Percentiles rank a stretch among this genome's conserved stretches.
Evolutionary conservation across 2,888 invertebrate genomes (phyloP).

Genomic region (Chydorus sphaericus): DNA sequence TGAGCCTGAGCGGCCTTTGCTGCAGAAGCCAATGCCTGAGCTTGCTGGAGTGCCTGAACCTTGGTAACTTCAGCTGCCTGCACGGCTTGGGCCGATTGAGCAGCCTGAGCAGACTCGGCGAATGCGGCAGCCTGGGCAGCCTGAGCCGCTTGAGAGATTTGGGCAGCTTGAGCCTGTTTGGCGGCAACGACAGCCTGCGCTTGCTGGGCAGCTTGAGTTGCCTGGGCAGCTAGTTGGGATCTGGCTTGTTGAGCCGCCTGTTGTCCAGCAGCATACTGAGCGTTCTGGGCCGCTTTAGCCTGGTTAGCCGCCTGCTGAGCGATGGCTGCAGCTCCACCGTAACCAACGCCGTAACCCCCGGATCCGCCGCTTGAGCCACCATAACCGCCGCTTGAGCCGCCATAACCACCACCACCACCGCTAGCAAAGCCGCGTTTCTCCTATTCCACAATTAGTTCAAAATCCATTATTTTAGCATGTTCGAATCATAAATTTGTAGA

Average conservation of each 20-base stretch:
- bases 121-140: slow-evolving; percentile 17
- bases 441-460: too few species aligned
- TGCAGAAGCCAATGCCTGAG: slow-evolving; percentile 19
- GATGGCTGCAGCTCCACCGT: slow-evolving; percentile 17
- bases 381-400: slow-evolving; percentile 12
- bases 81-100: slow-evolving; percentile 14
- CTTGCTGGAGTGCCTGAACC: slow-evolving; percentile 21
- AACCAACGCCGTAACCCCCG: slow-evolving; percentile 10
- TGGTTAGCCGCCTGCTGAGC: slow-evolving; percentile 18
- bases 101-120: slow-evolving; percentile 13
- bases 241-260: slow-evolving; percentile 18
- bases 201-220: slow-evolving; percentile 18
- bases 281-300: slow-evolving; percentile 14
- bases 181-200: slow-evolving; percentile 18
- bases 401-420: slow-evolving; percentile 15
- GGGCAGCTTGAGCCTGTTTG: slow-evolving; percentile 17
- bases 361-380: slow-evolving; percentile 13
- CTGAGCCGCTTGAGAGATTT: slow-evolving; percentile 19
- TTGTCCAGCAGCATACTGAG: slow-evolving; percentile 11
- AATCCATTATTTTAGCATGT: too few species aligned
- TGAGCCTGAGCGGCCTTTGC: slow-evolving; percentile 20
- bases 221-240: slow-evolving; percentile 16
- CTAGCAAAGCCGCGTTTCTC: slow-evolving; percentile 16
- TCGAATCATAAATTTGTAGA: too few species aligned
- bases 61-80: slow-evolving; percentile 21